phyloP scores from a whole-genome alignment of 2,113 vertebrate species.

The Nesogale talazaci region DNA sequence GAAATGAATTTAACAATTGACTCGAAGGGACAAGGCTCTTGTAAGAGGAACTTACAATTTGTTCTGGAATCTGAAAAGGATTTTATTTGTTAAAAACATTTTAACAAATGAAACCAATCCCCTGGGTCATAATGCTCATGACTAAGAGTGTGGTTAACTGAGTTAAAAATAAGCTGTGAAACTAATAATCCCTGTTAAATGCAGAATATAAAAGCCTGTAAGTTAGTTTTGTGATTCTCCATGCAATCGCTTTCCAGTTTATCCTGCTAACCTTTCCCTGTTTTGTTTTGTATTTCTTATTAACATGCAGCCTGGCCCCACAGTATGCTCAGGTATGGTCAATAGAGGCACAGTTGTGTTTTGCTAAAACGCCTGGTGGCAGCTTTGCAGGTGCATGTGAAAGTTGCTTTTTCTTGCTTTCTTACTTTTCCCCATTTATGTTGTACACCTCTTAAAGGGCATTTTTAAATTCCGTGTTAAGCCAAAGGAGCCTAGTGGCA shows the following conservation, averaged over 20 bases:
- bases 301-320: slow-evolving; percentile 90
- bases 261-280: slow-evolving; percentile 82
- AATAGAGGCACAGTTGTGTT: slow-evolving; percentile 76
- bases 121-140: not conserved
- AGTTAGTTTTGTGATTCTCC: slow-evolving; percentile 57
- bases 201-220: slow-evolving; percentile 25
- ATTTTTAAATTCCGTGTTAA: slow-evolving; percentile 27
- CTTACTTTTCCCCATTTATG: slow-evolving; percentile 2
- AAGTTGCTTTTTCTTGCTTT: slow-evolving; percentile 41
- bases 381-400: slow-evolving; percentile 81
- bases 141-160: not conserved
- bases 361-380: slow-evolving; percentile 67
- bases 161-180: slow-evolving; percentile 30
- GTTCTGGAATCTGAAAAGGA: slow-evolving; percentile 41
- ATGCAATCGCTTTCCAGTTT: not conserved
- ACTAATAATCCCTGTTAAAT: not conserved
- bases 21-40: not conserved
- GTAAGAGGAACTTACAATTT: not conserved
- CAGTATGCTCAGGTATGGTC: slow-evolving; percentile 88
- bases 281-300: slow-evolving; percentile 87
- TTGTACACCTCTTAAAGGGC: slow-evolving; percentile 12
- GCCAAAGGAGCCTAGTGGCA: not conserved
- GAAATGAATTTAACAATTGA: not conserved
- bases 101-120: slow-evolving; percentile 12
- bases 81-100: too few species aligned